A percentile compares a stretch with the other conserved stretches of the same genome.
Evolutionary conservation across 2,888 invertebrate genomes (phyloP).

Genomic region (Deladenus siricidicola): DNA sequence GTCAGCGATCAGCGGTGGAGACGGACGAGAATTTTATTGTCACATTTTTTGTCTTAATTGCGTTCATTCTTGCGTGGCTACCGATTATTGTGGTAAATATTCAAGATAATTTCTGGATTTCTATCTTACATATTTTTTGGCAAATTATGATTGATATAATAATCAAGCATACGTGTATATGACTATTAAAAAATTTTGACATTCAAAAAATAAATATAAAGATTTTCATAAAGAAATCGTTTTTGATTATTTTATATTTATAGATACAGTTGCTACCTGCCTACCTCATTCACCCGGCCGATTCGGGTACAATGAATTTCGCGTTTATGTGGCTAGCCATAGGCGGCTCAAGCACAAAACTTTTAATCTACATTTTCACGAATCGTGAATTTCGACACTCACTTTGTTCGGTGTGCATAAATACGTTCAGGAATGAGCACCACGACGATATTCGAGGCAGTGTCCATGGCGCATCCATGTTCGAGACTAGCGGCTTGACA

Average conservation of each 20-base stretch:
- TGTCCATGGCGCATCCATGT: too few relatives aligned
- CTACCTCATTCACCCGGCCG: slow-evolving; percentile 23
- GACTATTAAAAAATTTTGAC: neutral
- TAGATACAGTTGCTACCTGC: slow-evolving; percentile 32
- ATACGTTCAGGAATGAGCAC: too few relatives aligned
- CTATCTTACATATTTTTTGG: slow-evolving; percentile 58
- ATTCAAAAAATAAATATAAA: neutral
- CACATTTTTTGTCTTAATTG: slow-evolving; percentile 80
- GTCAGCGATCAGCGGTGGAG: slow-evolving; percentile 78
- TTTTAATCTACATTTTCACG: slow-evolving; percentile 76
- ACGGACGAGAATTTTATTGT: slow-evolving; percentile 89
- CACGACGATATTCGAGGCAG: too few relatives aligned
- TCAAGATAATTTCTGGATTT: too few relatives aligned
- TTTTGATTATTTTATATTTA: neutral
- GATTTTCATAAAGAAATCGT: neutral
- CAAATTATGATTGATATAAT: too few relatives aligned
- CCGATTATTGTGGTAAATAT: slow-evolving; percentile 70
- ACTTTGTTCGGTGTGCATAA: slow-evolving; percentile 17
- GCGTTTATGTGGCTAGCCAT: slow-evolving; percentile 82
- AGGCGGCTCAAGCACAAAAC: slow-evolving; percentile 89
- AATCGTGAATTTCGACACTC: slow-evolving; percentile 71
- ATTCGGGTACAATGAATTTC: slow-evolving; percentile 29
- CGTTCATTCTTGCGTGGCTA: slow-evolving; percentile 87
- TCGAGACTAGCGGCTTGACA: too few relatives aligned
- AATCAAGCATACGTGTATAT: too few relatives aligned